Conservation (phyloP, 2,797 vertebrate species). For the Adelosebastes latens region DNA sequence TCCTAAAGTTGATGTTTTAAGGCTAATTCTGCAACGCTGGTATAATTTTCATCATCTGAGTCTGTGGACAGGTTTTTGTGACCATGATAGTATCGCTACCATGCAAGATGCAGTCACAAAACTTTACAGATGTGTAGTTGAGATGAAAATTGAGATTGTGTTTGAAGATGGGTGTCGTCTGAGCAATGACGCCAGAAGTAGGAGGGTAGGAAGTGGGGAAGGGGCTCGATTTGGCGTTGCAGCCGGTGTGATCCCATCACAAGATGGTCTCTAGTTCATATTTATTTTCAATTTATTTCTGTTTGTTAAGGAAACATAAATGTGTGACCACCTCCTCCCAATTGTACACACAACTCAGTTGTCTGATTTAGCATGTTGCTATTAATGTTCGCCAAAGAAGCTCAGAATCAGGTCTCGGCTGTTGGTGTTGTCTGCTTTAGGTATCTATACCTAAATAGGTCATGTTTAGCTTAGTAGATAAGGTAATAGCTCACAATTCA, state of each 20-base stretch:
- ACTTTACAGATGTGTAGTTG: background rate
- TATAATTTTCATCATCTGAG: background rate
- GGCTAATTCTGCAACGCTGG: background rate
- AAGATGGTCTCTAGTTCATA: no score
- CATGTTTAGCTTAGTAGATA: background rate
- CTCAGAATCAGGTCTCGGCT: no score
- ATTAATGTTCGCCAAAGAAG: no score
- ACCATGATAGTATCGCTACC: background rate
- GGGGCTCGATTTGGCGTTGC: background rate
- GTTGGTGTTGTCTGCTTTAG: no score
- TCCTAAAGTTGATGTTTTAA: background rate
- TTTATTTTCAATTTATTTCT: background rate
- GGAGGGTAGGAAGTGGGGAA: no score
- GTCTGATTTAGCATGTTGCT: no score
- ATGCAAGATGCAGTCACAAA: background rate
- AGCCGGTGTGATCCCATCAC: fast-evolving
- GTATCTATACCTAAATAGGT: no score
- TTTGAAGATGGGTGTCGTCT: no score
- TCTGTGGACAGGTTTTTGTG: background rate
- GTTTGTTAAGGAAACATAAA: background rate
- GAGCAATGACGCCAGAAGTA: no score
- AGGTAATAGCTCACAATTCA: background rate
- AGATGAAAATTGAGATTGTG: background rate
- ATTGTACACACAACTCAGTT: no score
- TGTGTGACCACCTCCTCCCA: background rate